Conservation (phyloP, 2,888 invertebrate species). For the Drosophila mimica region DNA sequence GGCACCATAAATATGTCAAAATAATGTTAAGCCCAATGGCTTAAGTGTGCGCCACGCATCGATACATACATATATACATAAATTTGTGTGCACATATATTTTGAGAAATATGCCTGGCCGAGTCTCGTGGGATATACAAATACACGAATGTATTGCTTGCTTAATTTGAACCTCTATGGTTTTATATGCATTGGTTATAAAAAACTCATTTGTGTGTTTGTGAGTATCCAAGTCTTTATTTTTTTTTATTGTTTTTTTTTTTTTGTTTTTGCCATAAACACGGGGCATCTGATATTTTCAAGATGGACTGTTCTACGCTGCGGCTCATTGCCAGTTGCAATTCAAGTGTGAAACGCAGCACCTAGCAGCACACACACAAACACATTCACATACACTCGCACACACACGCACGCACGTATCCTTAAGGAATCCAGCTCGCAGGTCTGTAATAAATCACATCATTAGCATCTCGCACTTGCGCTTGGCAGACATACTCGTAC, state of each 20-base stretch:
- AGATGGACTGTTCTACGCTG: constrained; percentile 41
- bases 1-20: constrained; percentile 82
- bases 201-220: constrained; percentile 44
- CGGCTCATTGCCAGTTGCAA: constrained; percentile 63
- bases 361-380: constrained; percentile 32
- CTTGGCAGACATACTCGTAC: constrained; percentile 39
- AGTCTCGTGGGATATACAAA: constrained; percentile 70
- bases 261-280: constrained; percentile 52
- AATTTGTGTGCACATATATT: constrained; percentile 25
- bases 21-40: constrained; percentile 60
- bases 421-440: constrained; percentile 45
- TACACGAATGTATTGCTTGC: constrained; percentile 25
- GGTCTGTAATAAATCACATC: constrained; percentile 73
- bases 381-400: constrained; percentile 6
- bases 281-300: constrained; percentile 54
- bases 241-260: constrained; percentile 17
- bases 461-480: constrained; percentile 62
- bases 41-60: constrained; percentile 43
- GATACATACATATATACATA: constrained; percentile 15
- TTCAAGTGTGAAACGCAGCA: constrained; percentile 75
- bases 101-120: constrained; percentile 13
- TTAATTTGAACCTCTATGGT: constrained; percentile 43
- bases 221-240: constrained; percentile 6
- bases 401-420: constrained; percentile 47
- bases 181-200: constrained; percentile 47